These are phyloP conservation scores for Chaenocephalus aceratus DNA, from an alignment of 2,113 vertebrate genomes.

Conservation along the genomic window DNA sequence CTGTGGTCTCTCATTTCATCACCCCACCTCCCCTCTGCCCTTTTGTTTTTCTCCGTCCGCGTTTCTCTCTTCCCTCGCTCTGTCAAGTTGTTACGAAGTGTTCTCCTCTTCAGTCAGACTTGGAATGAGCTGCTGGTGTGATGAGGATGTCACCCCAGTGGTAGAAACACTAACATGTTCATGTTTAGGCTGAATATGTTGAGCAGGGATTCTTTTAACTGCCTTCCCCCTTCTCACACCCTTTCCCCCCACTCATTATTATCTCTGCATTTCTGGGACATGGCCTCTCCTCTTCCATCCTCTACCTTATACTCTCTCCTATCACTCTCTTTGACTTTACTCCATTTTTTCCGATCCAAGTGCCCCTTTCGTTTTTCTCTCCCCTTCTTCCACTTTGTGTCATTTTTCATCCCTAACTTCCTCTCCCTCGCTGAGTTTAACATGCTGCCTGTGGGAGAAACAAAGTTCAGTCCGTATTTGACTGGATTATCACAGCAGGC, in stretches of 20 bases:
- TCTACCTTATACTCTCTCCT: neutral
- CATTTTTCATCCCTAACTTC: neutral
- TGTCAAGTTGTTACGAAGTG: constrained; percentile 21
- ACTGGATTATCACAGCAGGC: too few relatives aligned
- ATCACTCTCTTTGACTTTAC: neutral
- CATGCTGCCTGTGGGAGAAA: too few relatives aligned
- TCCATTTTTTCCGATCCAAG: neutral
- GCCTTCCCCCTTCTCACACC: neutral
- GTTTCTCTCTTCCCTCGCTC: constrained; percentile 21
- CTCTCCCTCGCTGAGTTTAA: neutral
- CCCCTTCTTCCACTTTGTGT: neutral
- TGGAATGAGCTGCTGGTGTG: constrained; percentile 23
- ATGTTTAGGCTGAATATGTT: constrained; percentile 25
- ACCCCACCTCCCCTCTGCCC: constrained; percentile 6
- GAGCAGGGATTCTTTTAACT: neutral
- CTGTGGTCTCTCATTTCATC: neutral
- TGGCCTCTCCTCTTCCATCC: neutral
- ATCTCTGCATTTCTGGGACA: constrained; percentile 5
- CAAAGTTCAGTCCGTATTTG: too few relatives aligned
- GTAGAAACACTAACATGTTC: neutral
- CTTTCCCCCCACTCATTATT: constrained; percentile 19
- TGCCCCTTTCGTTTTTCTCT: neutral
- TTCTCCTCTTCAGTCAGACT: constrained; percentile 25
- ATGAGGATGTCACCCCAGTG: neutral
- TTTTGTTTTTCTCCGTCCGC: neutral